Conservation (phyloP, 23 tunicate species). For the Trididemnum clinides region DNA sequence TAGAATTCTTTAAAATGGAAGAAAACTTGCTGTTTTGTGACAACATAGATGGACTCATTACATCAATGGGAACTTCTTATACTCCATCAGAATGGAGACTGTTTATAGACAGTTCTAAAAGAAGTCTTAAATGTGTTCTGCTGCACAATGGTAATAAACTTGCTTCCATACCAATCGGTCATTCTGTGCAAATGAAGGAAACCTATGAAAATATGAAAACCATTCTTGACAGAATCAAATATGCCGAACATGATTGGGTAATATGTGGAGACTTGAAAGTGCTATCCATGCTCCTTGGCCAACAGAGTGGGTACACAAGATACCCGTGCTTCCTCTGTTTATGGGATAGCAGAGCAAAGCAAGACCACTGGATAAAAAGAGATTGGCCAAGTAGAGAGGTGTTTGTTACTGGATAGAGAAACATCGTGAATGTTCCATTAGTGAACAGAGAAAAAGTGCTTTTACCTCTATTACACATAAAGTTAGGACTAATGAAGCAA, state of each 20-base stretch:
- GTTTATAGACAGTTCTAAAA: no score
- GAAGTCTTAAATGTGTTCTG: no score
- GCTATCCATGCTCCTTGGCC: neutral
- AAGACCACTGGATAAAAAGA: neutral
- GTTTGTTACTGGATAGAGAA: neutral
- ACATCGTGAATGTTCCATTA: neutral
- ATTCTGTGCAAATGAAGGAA: no score
- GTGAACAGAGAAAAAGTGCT: neutral
- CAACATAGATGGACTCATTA: no score
- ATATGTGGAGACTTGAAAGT: neutral
- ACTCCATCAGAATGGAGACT: no score
- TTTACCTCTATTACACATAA: conserved; percentile 6
- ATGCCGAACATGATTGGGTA: neutral
- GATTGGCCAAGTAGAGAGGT: neutral
- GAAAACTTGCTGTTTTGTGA: no score
- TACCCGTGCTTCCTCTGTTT: neutral
- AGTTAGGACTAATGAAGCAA: neutral
- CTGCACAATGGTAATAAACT: no score
- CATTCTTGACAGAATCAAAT: no score
- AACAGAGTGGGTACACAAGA: neutral
- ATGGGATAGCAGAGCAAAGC: neutral
- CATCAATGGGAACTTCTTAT: no score
- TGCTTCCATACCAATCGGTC: no score
- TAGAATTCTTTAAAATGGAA: no score
- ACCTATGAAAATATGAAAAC: no score